These are phyloP conservation scores for Alsophila aescularia DNA, from an alignment of 2,888 invertebrate genomes.

Conservation along the genomic window DNA sequence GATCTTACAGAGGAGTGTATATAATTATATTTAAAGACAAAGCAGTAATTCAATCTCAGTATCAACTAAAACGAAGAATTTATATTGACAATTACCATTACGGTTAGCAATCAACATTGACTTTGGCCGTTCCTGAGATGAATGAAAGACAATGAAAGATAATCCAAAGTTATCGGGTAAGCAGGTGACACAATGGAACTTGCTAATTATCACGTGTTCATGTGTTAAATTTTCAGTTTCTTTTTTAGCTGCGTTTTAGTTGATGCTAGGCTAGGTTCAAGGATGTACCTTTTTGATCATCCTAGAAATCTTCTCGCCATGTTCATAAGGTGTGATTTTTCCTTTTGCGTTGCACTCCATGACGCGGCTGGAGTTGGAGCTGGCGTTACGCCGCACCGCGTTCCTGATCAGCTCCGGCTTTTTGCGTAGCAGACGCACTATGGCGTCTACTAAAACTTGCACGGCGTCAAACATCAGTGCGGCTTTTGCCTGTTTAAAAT, in stretches of 20 bases:
- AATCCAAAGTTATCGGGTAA: too few species aligned
- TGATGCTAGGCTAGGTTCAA: not conserved
- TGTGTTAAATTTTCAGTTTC: too few species aligned
- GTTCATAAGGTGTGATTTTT: conserved; percentile 92
- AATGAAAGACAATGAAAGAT: too few species aligned
- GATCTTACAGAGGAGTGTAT: too few species aligned
- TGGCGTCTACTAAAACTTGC: conserved; percentile 94
- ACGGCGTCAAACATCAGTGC: conserved; percentile 98
- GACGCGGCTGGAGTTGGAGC: conserved; percentile 85
- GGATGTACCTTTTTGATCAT: conserved; percentile 89
- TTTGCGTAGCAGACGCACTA: conserved; percentile 91
- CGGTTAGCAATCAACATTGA: too few species aligned
- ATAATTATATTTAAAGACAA: too few species aligned
- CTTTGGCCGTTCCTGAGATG: too few species aligned
- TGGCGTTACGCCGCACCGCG: conserved; percentile 76
- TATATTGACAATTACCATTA: not conserved
- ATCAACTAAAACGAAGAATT: not conserved
- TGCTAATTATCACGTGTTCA: too few species aligned
- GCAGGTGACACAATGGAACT: too few species aligned
- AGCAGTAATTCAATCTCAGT: not conserved
- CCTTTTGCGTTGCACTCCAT: conserved; percentile 92
- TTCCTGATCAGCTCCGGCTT: conserved; percentile 90
- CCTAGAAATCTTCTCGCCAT: conserved; percentile 93
- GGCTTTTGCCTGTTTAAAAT: conserved; percentile 90
- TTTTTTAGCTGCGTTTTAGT: not conserved